Percentiles rank a stretch among this genome's conserved stretches.
Evolutionary conservation across 2,113 vertebrate genomes (phyloP).

Genomic region (Barnardius zonarius): DNA sequence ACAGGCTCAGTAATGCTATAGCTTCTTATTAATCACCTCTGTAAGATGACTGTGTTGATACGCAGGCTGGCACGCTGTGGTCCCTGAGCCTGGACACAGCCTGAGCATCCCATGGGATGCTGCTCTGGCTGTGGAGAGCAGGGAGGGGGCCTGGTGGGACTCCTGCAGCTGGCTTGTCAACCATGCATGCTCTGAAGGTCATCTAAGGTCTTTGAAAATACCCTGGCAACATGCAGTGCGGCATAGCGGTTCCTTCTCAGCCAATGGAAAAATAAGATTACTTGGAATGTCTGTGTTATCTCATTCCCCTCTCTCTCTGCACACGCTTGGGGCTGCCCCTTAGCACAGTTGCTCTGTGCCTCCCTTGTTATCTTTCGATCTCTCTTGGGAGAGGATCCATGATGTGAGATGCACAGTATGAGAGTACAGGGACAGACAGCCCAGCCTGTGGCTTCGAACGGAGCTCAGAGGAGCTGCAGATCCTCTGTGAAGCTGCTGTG

Average conservation of each 20-base stretch:
- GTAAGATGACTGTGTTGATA: not conserved
- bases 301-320: not conserved
- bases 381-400: not conserved
- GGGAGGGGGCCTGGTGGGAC: not conserved
- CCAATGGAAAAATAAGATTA: not conserved
- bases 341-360: not conserved
- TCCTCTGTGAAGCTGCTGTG: rapidly evolving
- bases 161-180: not conserved
- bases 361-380: rapidly evolving
- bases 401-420: rapidly evolving
- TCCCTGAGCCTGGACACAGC: not conserved
- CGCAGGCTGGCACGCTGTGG: not conserved
- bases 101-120: not conserved
- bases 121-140: not conserved
- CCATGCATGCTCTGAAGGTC: not conserved
- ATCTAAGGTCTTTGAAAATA: not conserved
- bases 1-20: rapidly evolving
- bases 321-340: rapidly evolving
- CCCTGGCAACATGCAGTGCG: not conserved
- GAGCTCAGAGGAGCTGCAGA: not conserved
- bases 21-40: rapidly evolving
- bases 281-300: not conserved
- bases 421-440: not conserved
- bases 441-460: not conserved
- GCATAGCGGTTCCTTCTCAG: not conserved